A percentile compares a stretch with the other conserved stretches of the same genome.
Evolutionary conservation across 2,797 vertebrate species (phyloP).

Genomic region (Coreius guichenoti): DNA sequence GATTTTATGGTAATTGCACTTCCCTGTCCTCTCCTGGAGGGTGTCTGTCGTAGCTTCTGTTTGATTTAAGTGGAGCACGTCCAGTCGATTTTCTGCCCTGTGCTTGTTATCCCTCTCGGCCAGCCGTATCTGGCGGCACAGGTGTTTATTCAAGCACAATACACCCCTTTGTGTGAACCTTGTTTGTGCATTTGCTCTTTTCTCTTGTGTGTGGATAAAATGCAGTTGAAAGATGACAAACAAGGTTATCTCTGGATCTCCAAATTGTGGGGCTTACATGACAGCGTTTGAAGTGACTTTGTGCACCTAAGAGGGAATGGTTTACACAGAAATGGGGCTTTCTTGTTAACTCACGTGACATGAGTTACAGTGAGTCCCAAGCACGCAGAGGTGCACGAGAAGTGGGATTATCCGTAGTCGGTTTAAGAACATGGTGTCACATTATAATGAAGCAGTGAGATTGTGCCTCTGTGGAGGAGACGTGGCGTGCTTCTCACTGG

Average conservation of each 20-base stretch:
- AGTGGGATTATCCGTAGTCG: constrained; percentile 54
- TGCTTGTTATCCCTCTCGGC: constrained; percentile 41
- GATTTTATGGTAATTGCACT: constrained; percentile 32
- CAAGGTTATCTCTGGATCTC: constrained; percentile 33
- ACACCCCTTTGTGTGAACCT: neutral
- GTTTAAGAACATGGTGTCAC: constrained; percentile 51
- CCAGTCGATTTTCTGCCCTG: constrained; percentile 42
- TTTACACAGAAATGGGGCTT: constrained; percentile 23
- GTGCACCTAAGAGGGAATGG: constrained; percentile 35
- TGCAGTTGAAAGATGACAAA: neutral
- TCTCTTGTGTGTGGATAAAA: constrained; percentile 40
- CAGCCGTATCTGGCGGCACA: constrained; percentile 48
- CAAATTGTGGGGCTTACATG: constrained; percentile 9
- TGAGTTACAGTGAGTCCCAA: neutral
- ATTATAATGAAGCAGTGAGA: constrained; percentile 57
- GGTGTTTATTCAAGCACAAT: constrained; percentile 49
- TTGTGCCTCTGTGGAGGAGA: constrained; percentile 74
- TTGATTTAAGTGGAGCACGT: constrained; percentile 49
- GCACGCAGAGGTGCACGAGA: constrained; percentile 31
- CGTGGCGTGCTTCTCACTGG: constrained; percentile 79
- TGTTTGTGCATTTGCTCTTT: neutral
- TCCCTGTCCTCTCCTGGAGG: constrained; percentile 28
- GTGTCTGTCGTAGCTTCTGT: constrained; percentile 21
- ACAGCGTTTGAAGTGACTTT: constrained; percentile 34
- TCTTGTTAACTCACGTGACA: neutral